Base-by-base conservation (phyloP, 2,113 vertebrate species). In the Pyrgilauda ruficollis region DNA sequence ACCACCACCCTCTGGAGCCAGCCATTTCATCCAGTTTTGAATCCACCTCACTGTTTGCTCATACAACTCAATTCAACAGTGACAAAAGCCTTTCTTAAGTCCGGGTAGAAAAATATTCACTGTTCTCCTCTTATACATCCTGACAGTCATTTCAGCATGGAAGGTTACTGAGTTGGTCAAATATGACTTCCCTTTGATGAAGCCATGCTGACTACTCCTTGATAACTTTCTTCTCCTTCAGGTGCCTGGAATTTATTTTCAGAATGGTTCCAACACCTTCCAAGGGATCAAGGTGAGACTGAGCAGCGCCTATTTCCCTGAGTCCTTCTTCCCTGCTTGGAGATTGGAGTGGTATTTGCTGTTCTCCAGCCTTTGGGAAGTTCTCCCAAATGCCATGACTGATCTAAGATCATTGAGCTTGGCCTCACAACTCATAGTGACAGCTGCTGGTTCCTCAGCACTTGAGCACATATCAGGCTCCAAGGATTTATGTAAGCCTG, bases 401-500 rank as follows among this genome's bases (percentile, higher is more conserved):
- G 50, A 46, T 30, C 31, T 31, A 62, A 56, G n/a, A 49, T 28
- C 49, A 39, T 11, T 27, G 26, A 50, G 11, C 59, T 30, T 43
- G 26, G 21, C 44, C 27, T 81, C 49, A 62, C 20, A 47, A 46
- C 33, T 80, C 44, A 31, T 4, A 37, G 33, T 9, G 11, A 22
- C 43, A 72, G 27, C 23, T 93, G 26, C 17, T 37, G n/a, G 11
- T 50, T 30, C 39, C 62, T 55, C 31, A 37, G 24, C 13, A 10
- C 47, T 30, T 4, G 6, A 46, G 46, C 3, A 6, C 9, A 0
- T 13, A 56, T 41, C 35, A 50, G 35, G 33, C 7, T 15, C 6
- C 49, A 49, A 0, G 0, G 13, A 15, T 11, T 66, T 58, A 39
- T 1, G 4, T 21, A 24, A 16, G 17, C 23, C 35, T 41, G 22